These are phyloP conservation scores for Archivesica marissinica DNA, from an alignment of 1,140 invertebrate genomes.

Conservation along the genomic window DNA sequence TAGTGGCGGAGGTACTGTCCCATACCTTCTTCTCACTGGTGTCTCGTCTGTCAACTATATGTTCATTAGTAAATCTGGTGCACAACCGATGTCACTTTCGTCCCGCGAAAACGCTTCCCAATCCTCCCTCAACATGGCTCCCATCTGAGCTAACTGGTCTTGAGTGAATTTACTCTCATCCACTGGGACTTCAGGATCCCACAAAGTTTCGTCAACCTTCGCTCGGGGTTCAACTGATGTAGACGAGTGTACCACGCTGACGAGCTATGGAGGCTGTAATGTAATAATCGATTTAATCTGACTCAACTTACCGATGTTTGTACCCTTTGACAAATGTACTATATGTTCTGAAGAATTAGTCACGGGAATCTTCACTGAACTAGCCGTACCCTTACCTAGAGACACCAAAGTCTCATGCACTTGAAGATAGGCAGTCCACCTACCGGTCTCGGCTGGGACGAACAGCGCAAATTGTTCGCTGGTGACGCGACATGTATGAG, in stretches of 20 bases:
- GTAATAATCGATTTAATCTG: neutral
- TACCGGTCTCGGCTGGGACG: neutral
- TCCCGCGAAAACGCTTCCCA: constrained; percentile 45
- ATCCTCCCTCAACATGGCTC: constrained; percentile 31
- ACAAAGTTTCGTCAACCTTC: neutral
- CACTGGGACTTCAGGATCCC: constrained; percentile 13
- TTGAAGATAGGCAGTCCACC: neutral
- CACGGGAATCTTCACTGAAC: neutral
- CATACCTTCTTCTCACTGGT: constrained; percentile 41
- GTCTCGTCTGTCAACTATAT: constrained; percentile 50
- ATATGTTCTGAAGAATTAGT: neutral
- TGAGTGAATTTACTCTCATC: neutral
- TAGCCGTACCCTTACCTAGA: neutral
- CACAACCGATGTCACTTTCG: constrained; percentile 57
- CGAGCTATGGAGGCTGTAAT: neutral
- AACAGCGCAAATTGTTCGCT: neutral
- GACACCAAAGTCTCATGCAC: neutral
- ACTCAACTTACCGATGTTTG: neutral
- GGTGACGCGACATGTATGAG: neutral
- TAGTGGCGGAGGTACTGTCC: constrained; percentile 39
- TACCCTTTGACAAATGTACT: neutral
- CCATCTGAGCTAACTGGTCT: constrained; percentile 11
- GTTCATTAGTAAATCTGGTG: constrained; percentile 46
- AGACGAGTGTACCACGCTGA: neutral
- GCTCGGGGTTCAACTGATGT: too few species aligned